Evolutionary conservation across 2,888 invertebrate species (phyloP).

Genomic region (Pristionchus entomophagus): DNA sequence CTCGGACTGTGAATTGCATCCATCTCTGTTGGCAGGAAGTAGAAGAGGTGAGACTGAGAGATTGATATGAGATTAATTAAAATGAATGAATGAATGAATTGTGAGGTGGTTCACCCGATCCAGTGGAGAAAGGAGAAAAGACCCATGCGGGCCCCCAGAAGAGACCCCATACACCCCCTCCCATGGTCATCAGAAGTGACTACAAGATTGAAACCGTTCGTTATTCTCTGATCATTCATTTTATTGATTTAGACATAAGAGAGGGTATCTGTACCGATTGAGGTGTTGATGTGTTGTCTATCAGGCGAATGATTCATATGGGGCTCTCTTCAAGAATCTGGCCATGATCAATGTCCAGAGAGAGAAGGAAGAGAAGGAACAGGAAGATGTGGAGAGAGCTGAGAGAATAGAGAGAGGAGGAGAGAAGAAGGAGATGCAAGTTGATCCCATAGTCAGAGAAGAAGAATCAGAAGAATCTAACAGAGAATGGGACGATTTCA

Average conservation of each 20-base stretch:
- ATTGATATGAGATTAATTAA: not conserved
- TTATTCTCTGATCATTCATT: too few species aligned
- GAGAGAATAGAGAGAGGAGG: not conserved
- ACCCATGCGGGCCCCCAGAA: constrained; percentile 14
- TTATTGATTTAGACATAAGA: too few species aligned
- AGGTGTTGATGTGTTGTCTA: not conserved
- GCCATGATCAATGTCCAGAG: constrained; percentile 45
- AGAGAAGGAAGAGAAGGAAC: constrained; percentile 48
- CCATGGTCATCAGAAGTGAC: constrained; percentile 31
- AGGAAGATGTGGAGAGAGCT: not conserved
- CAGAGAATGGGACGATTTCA: constrained; percentile 42
- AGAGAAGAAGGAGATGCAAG: not conserved
- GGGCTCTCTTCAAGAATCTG: constrained; percentile 69
- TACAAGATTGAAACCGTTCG: constrained; percentile 44
- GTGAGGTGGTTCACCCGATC: constrained; percentile 45
- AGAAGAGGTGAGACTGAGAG: constrained; percentile 47
- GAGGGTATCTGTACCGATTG: too few species aligned
- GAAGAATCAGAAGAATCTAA: constrained; percentile 35
- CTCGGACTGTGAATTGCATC: constrained; percentile 65
- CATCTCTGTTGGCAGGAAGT: constrained; percentile 57
- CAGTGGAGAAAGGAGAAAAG: constrained; percentile 18
- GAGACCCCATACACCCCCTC: constrained; percentile 30
- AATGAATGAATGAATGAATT: not conserved
- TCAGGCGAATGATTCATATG: constrained; percentile 69
- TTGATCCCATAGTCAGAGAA: not conserved